A percentile compares a stretch with the other conserved stretches of the same genome.
phyloP scores from a whole-genome alignment of 2,113 vertebrate species.

The Ptilonorhynchus violaceus region DNA sequence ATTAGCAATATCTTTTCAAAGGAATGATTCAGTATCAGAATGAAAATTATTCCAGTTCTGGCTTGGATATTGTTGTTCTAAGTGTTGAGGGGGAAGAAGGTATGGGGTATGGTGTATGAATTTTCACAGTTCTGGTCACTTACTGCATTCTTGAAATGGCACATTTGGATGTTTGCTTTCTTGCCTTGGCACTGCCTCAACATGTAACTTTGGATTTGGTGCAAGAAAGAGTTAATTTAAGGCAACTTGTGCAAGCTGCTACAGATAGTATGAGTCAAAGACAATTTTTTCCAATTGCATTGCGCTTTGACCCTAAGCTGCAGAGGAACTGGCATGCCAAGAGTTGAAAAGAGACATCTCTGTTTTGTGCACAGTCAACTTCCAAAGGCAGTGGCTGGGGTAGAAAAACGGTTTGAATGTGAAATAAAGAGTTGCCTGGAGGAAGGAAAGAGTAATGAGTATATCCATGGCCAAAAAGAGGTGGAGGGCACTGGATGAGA shows the following conservation, averaged over 20 bases:
- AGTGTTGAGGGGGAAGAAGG: not conserved
- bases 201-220: not conserved
- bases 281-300: not conserved
- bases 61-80: not conserved
- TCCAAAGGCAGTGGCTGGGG: not conserved
- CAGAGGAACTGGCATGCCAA: not conserved
- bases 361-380: not conserved
- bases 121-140: not conserved
- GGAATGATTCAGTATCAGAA: not conserved
- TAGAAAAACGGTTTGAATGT: not conserved
- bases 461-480: not conserved
- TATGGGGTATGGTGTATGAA: not conserved
- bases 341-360: not conserved
- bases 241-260: not conserved
- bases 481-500: not conserved
- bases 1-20: not conserved
- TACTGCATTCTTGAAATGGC: not conserved
- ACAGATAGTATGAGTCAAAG: not conserved
- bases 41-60: not conserved
- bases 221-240: conserved; percentile 29
- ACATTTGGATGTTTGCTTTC: not conserved
- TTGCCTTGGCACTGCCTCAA: not conserved
- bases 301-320: not conserved
- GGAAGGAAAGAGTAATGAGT: not conserved
- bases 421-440: not conserved